Evolutionary conservation across 2,113 vertebrate species (phyloP).

Genomic region (Ginglymostoma cirratum): DNA sequence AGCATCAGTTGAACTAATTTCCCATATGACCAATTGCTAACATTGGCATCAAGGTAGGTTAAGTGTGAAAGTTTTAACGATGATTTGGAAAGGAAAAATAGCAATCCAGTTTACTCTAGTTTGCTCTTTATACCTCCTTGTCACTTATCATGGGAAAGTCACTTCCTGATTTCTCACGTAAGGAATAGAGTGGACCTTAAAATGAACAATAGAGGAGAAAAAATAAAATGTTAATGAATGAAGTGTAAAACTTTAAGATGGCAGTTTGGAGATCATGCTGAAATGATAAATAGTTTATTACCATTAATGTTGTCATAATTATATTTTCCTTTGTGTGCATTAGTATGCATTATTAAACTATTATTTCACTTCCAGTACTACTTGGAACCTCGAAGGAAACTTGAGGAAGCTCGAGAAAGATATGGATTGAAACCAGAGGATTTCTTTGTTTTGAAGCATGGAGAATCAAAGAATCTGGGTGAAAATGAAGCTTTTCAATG

Average conservation of each 20-base stretch:
- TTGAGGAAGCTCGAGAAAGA: constrained; percentile 73
- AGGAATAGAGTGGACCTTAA: not conserved
- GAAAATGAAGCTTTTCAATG: constrained; percentile 57
- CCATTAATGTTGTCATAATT: not conserved
- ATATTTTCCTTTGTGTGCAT: not conserved
- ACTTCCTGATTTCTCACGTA: not conserved
- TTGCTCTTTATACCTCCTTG: too few species aligned
- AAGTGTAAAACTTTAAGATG: not conserved
- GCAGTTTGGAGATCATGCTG: not conserved
- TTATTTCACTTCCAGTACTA: constrained; percentile 64
- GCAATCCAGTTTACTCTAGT: not conserved
- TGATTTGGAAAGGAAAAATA: not conserved
- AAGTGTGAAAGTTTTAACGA: not conserved
- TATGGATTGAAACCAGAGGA: constrained; percentile 68
- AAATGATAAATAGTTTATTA: not conserved
- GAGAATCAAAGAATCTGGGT: constrained; percentile 74
- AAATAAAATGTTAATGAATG: not conserved
- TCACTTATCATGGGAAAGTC: not conserved
- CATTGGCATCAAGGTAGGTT: not conserved
- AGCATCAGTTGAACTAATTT: not conserved
- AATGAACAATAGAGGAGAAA: not conserved
- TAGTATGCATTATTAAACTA: not conserved
- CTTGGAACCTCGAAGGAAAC: constrained; percentile 77
- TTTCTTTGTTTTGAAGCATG: constrained; percentile 83
- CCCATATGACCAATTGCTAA: not conserved